Evolutionary conservation across 2,888 invertebrate genomes (phyloP), one percentile per base, ranked within the genome.

Genomic region (Podabrus alpinus): DNA sequence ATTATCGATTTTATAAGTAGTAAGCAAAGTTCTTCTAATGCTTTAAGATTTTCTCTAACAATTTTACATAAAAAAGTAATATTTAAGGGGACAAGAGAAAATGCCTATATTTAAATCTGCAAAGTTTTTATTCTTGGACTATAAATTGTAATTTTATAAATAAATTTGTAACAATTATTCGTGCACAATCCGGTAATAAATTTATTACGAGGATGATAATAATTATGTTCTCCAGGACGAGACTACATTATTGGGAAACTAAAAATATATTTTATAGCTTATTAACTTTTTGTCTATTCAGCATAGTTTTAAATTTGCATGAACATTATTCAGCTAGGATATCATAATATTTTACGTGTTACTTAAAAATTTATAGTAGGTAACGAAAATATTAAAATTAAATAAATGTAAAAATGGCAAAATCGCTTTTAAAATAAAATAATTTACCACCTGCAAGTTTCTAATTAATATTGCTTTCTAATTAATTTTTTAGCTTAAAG

Each of bases 1-100:
- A n/a, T 45, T 45, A 45, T 45, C 45, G 45, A 45, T 45, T 45
- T 45, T 45, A n/a, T n/a, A 45, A 45, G 45, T 45, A 45, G 45
- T 45, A 45, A n/a, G n/a, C 7, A n/a, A n/a, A 45, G n/a, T 45
- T 45, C n/a, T 45, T 45, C 7, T 45, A 45, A 45, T 45, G 45
- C 45, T 45, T 45, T n/a, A n/a, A 45, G 45, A 45, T 7, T 64
- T 64, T 64, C 13, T 15, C 13, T 19, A 64, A 19, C 21, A n/a
- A 19, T 61, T 64, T 64, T 64, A 21, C 62, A 64, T 64, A 64
- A 64, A 64, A 64, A 64, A 64, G 62, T 64, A 19, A 64, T 64
- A 64, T 64, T 64, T 64, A 64, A 64, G 21, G n/a, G 19, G 21
- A 19, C 17, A 64, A 19, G 17, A 21, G 62, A 64, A 64, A 64